Evolutionary conservation across 2,888 invertebrate species (phyloP), one percentile per base, ranked within the genome.

Genomic region (Diploptera punctata): DNA sequence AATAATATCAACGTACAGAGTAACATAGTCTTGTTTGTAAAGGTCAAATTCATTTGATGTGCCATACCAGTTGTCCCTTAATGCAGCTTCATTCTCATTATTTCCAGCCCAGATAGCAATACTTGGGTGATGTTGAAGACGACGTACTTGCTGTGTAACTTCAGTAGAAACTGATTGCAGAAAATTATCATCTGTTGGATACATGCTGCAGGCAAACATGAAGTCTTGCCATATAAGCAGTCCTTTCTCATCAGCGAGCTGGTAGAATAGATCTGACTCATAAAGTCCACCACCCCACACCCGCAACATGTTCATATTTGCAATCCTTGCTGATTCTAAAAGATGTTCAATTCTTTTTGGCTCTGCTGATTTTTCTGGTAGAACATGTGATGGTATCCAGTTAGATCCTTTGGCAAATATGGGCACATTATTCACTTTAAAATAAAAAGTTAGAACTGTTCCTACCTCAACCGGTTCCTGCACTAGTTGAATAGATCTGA

Each of bases 241-340:
- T 0, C 99, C 99, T 67, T 93, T 84, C 79, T 92, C 87, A 81
- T 99, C 98, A 70, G 97, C 95, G 43, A 91, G 81, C 71, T 91
- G 86, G 81, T 99, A 99, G 82, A 99, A 98, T 72, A 88, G 87
- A 77, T 98, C 94, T 0, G 92, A 90, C 81, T 98, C 98, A 79
- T 98, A 99, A 0, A 95, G 85, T 0, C 98, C 99, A n/a, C 99
- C 99, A 29, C 99, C 99, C 99, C 99, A 99, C 1, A 99, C 94
- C n/a, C 99, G 87, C 16, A 99, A 83, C 91, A 95, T 94, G 79
- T 95, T 94, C 93, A 97, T 96, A 80, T 98, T 89, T 0, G 91
- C 90, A 9, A 91, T 89, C 76, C 87, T 89, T 0, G 92, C 92
- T 0, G 93, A 90, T 68, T 82, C 80, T 44, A 98, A 81, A 1